A percentile compares a stretch with the other conserved stretches of the same genome.
Conservation (phyloP, 2,113 vertebrate genomes). For the Acinonyx jubatus region DNA sequence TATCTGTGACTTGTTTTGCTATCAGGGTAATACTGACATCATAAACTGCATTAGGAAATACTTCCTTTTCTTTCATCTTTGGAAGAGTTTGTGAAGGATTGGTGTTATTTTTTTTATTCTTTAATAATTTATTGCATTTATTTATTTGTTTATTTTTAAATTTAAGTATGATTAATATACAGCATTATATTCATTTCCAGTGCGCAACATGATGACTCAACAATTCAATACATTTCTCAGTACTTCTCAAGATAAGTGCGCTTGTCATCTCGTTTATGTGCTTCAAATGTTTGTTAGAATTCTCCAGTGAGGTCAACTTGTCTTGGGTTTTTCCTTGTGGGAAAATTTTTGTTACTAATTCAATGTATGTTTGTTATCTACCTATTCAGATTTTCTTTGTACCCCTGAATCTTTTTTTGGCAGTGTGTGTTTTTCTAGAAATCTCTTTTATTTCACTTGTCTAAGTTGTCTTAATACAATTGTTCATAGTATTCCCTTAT, state of each 20-base stretch:
- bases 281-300: not conserved
- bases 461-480: not conserved
- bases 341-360: not conserved
- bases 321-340: not conserved
- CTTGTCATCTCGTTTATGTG: not conserved
- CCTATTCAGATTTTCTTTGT: not conserved
- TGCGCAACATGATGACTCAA: not conserved
- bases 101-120: not conserved
- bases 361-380: not conserved
- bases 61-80: not conserved
- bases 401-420: not conserved
- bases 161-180: not conserved
- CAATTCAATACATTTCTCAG: not conserved
- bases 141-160: not conserved
- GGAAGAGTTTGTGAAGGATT: not conserved
- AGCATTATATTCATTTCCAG: not conserved
- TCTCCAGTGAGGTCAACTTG: not conserved
- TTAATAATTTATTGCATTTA: not conserved
- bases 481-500: not conserved
- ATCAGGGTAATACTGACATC: not conserved
- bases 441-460: not conserved
- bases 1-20: not conserved
- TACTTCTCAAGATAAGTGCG: not conserved
- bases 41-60: not conserved
- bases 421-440: not conserved